Evolutionary conservation across 2,113 vertebrate genomes (phyloP).

Genomic region (Lophura nycthemera): DNA sequence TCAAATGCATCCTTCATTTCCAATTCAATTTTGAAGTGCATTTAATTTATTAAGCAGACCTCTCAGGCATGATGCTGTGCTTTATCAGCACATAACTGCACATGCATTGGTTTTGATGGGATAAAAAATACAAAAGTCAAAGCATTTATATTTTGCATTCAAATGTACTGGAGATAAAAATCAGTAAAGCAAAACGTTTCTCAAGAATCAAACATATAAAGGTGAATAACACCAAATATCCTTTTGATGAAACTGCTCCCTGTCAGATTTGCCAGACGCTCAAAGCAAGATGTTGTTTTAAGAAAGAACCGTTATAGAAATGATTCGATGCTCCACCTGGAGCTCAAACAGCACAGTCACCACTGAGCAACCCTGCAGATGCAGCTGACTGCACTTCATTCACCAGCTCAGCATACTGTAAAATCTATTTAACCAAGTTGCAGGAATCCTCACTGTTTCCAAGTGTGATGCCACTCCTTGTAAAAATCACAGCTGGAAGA

Average conservation of each 20-base stretch:
- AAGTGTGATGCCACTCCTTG: rapidly evolving
- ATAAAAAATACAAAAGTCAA: not conserved
- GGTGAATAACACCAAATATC: not conserved
- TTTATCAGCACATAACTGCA: not conserved
- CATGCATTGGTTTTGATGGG: not conserved
- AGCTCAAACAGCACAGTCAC: not conserved
- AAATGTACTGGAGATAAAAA: not conserved
- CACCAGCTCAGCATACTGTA: not conserved
- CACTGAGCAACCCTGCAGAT: not conserved
- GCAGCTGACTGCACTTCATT: not conserved
- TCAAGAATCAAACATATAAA: not conserved
- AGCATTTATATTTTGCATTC: not conserved
- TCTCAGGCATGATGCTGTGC: rapidly evolving
- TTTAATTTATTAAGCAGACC: not conserved
- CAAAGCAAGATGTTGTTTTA: not conserved
- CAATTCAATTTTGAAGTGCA: not conserved
- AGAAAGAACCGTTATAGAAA: not conserved
- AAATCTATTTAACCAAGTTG: not conserved
- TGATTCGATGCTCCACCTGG: too few species aligned
- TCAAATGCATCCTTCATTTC: not conserved
- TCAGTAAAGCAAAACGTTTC: not conserved
- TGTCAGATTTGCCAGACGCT: not conserved
- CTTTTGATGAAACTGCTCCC: not conserved
- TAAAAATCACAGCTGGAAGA: not conserved
- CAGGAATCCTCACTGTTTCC: not conserved